Evolutionary conservation across 2,797 vertebrate species (phyloP), one percentile per base, ranked within the genome.

Genomic region (Nothura maculosa): DNA sequence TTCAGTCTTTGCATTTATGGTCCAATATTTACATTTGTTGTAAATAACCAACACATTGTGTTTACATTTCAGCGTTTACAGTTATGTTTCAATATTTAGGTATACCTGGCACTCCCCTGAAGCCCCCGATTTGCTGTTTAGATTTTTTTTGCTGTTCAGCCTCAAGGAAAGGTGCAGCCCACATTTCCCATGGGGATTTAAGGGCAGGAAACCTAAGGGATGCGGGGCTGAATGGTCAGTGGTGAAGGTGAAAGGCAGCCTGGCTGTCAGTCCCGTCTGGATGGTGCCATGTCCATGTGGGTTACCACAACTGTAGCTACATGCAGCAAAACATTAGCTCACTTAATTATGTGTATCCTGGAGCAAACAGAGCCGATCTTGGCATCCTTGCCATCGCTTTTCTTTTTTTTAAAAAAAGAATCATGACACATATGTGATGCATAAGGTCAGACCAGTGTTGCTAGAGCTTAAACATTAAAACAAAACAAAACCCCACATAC

Each of bases 161-260:
- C 20, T 40, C 6, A 1, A 1, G 2, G 8, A 40, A 27, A 68
- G 18, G 60, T 40, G 52, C 55, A 66, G 45, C 45, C 45, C 27
- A 30, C 11, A 15, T 1, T 1, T 25, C 68, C 36, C 0, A 1
- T 3, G 20, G 0, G 0, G 55, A 73, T 28, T 10, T 0, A 0
- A 80, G 19, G 42, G 34, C 20, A 61, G 66, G 14, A 55, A 27
- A 25, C 45, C 13, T 42, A 36, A 12, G 10, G 32, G 43, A 24
- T 47, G 52, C 32, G 42, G 48, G 66, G 45, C 22, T 6, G 22
- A 47, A 38, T 2, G 22, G 63, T 47, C 32, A 40, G 77, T n/a
- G 69, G n/a, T 34, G 7, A 61, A 66, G 48, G 60, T 30, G 66
- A 78, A 61, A 61, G 38, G 30, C 20, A 8, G 21, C 60, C n/a